Conservation (phyloP, 1,140 invertebrate species). For the Plutomurus gul region DNA sequence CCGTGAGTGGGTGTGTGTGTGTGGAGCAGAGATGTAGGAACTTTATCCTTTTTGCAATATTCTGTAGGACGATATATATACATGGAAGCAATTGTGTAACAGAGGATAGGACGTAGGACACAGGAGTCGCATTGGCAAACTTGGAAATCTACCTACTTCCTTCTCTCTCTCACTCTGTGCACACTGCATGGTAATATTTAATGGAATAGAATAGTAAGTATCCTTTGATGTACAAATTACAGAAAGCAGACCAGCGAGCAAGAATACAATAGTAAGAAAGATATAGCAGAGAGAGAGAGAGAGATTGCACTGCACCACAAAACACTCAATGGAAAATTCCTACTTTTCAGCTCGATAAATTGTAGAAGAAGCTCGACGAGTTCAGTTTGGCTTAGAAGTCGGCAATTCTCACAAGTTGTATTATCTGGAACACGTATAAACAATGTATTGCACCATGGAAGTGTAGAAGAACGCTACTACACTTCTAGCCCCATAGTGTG, state of each 20-base stretch:
- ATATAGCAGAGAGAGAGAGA: background rate
- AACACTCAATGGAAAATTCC: background rate
- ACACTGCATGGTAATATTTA: background rate
- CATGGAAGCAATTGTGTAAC: too few species aligned
- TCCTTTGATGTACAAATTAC: slow-evolving; percentile 20
- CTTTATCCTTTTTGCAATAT: too few species aligned
- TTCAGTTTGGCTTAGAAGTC: background rate
- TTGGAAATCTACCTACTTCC: too few species aligned
- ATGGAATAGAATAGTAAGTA: background rate
- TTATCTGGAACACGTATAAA: background rate
- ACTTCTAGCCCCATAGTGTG: background rate
- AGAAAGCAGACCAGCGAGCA: background rate
- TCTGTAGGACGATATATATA: too few species aligned
- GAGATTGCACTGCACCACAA: slow-evolving; percentile 4
- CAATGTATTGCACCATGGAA: background rate
- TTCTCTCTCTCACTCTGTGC: background rate
- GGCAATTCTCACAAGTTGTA: background rate
- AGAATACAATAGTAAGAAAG: too few species aligned
- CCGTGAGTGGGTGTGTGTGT: too few species aligned
- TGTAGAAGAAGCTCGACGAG: background rate
- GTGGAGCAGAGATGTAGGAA: too few species aligned
- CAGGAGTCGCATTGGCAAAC: too few species aligned
- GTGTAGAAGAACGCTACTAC: background rate
- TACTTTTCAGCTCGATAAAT: slow-evolving; percentile 24
- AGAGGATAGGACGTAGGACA: too few species aligned